These are phyloP conservation scores for Nesometra sesokonis DNA, from an alignment of 35 echinoderm and acorn worm species.

Conservation along the genomic window DNA sequence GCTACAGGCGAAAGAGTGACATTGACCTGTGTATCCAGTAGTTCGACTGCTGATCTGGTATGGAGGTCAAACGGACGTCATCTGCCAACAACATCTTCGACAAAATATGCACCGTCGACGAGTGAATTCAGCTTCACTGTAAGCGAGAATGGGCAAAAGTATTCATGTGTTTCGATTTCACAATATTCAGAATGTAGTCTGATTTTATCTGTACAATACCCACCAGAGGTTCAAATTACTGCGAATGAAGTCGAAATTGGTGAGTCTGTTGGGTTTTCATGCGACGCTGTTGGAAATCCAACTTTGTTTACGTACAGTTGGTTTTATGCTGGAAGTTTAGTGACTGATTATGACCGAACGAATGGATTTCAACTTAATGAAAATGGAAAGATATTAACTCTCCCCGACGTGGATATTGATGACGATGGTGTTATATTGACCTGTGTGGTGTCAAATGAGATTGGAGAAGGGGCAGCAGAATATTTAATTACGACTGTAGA, in stretches of 20 bases:
- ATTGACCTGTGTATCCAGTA: background rate
- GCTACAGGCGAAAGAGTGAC: background rate
- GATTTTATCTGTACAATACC: background rate
- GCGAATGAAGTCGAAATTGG: background rate
- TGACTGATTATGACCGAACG: slow-evolving; percentile 2
- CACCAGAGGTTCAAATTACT: background rate
- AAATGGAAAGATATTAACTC: slow-evolving; percentile 3
- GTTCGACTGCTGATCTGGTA: background rate
- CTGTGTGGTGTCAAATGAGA: slow-evolving; percentile 15
- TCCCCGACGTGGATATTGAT: background rate
- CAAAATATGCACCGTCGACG: background rate
- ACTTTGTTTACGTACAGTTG: slow-evolving; percentile 17
- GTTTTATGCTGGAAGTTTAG: slow-evolving; percentile 10
- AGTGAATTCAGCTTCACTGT: background rate
- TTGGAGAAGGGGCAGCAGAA: background rate
- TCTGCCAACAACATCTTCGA: background rate
- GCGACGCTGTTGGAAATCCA: slow-evolving; percentile 15
- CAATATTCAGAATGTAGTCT: background rate
- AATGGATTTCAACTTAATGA: slow-evolving; percentile 12
- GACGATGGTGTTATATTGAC: slow-evolving; percentile 6
- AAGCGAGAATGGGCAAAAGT: background rate
- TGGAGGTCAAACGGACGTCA: background rate
- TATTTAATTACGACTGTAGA: background rate
- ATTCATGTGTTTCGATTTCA: background rate
- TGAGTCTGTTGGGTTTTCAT: background rate